Percentiles rank a stretch among this genome's conserved stretches.
Conservation (phyloP, 2,797 vertebrate species). For the Centropyge bicolor region DNA sequence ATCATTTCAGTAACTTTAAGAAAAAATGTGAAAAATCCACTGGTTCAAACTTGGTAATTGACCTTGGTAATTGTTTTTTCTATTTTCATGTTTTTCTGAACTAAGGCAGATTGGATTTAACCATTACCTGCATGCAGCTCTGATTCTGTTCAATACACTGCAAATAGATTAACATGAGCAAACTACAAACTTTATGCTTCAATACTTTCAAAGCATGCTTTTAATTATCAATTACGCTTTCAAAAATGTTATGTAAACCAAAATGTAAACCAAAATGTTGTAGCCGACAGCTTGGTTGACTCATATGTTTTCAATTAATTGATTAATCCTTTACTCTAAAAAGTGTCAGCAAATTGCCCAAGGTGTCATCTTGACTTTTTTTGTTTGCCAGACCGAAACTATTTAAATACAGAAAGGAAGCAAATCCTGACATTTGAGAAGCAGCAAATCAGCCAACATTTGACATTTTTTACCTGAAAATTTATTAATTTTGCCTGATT, state of each 20-base stretch:
- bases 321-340: neutral
- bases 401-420: neutral
- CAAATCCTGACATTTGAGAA: slow-evolving; percentile 4
- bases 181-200: neutral
- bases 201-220: too few relatives aligned
- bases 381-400: neutral
- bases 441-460: neutral
- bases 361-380: neutral
- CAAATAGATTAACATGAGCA: neutral
- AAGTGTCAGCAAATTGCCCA: neutral
- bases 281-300: neutral
- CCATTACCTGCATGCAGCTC: neutral
- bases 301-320: neutral
- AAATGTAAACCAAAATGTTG: neutral
- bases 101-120: too few relatives aligned
- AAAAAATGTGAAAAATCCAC: neutral
- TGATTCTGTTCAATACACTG: neutral
- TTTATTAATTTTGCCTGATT: too few relatives aligned
- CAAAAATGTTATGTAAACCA: too few relatives aligned
- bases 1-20: too few relatives aligned
- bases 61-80: neutral
- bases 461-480: neutral
- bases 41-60: neutral
- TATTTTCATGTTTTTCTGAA: neutral
- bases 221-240: too few relatives aligned